These are phyloP conservation scores for Mareca penelope DNA, from an alignment of 2,797 vertebrate genomes.

Conservation along the genomic window DNA sequence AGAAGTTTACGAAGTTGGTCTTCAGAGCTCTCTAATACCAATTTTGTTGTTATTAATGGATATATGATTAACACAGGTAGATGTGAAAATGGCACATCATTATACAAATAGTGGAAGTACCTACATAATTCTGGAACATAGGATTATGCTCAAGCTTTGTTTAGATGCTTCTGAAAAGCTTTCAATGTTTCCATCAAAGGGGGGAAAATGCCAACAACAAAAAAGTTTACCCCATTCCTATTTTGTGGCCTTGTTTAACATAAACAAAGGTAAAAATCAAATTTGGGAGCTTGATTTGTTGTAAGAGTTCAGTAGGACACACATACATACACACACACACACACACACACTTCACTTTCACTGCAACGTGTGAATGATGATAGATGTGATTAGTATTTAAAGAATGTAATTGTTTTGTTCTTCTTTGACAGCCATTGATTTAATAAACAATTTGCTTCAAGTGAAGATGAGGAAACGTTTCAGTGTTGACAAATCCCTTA, in stretches of 20 bases:
- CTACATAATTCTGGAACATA: neutral
- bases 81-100: neutral
- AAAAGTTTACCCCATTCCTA: neutral
- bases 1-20: neutral
- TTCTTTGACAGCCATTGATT: constrained; percentile 87
- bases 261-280: neutral
- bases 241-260: neutral
- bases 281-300: neutral
- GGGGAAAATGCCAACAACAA: neutral
- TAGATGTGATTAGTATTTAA: neutral
- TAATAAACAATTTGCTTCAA: constrained; percentile 98
- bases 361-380: neutral
- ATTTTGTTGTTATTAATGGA: neutral
- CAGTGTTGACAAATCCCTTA: constrained; percentile 98
- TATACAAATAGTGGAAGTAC: neutral
- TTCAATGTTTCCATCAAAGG: neutral
- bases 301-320: neutral
- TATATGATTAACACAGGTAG: neutral
- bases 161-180: neutral
- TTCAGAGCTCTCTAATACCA: neutral
- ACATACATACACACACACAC: neutral
- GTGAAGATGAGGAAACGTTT: constrained; percentile 99
- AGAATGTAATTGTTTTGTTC: neutral
- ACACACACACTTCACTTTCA: neutral
- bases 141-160: neutral